Percentiles rank a stretch among this genome's conserved stretches.
Conservation (phyloP, 2,797 vertebrate genomes). For the Loriculus beryllinus region DNA sequence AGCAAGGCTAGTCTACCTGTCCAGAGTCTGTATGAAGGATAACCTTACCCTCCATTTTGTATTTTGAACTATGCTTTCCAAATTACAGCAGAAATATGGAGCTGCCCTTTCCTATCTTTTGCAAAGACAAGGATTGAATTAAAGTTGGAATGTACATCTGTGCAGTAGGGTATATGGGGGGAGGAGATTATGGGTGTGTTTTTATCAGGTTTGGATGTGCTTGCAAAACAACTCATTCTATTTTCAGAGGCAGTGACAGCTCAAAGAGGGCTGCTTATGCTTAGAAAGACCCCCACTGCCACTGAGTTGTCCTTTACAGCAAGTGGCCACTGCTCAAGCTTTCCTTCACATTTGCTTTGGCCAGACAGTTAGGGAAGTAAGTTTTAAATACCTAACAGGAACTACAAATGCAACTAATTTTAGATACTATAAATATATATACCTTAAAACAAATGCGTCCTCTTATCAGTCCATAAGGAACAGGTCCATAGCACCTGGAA, state of each 20-base stretch:
- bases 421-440: constrained; percentile 19
- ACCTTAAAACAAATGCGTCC: constrained; percentile 97
- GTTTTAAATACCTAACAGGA: neutral
- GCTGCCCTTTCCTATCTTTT: neutral
- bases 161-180: neutral
- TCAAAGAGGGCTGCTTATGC: neutral
- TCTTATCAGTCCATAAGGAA: constrained; percentile 94
- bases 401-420: neutral
- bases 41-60: neutral
- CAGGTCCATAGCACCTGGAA: constrained; percentile 92
- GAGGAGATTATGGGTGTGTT: neutral
- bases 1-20: neutral
- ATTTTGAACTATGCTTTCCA: neutral
- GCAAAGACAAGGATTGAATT: neutral
- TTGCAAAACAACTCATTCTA: neutral
- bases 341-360: neutral
- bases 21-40: neutral
- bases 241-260: neutral
- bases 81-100: neutral
- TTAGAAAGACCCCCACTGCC: rapidly evolving
- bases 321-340: neutral
- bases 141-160: neutral
- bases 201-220: neutral
- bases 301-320: neutral
- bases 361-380: neutral